A percentile compares a stretch with the other conserved stretches of the same genome.
These are phyloP conservation scores for Dysdera silvatica DNA, from an alignment of 1,140 invertebrate species.

Conservation along the genomic window DNA sequence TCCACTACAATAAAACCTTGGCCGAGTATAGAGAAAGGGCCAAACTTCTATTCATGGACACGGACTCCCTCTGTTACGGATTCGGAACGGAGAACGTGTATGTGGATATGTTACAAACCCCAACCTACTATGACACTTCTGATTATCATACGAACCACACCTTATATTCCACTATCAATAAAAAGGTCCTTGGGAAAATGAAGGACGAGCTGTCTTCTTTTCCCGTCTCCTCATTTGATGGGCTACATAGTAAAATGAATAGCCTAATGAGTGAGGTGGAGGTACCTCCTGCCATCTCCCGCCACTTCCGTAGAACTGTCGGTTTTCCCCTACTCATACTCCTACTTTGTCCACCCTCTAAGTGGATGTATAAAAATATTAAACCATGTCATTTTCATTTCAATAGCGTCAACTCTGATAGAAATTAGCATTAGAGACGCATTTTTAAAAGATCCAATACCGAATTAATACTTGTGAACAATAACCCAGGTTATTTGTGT, in stretches of 20 bases:
- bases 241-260: constrained; percentile 3
- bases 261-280: not conserved
- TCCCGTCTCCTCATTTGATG: not conserved
- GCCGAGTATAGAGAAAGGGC: constrained; percentile 37
- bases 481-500: too few relatives aligned
- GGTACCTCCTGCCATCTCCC: too few relatives aligned
- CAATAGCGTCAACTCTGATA: too few relatives aligned
- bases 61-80: constrained; percentile 43
- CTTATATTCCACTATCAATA: not conserved
- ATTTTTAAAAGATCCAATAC: too few relatives aligned
- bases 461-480: too few relatives aligned
- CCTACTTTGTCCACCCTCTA: too few relatives aligned
- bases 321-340: too few relatives aligned
- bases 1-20: constrained; percentile 38
- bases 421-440: too few relatives aligned
- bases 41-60: constrained; percentile 44
- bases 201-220: constrained; percentile 8
- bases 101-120: constrained; percentile 38
- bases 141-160: not conserved
- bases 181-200: constrained; percentile 10
- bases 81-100: constrained; percentile 44
- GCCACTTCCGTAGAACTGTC: too few relatives aligned
- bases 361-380: too few relatives aligned
- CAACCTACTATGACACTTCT: constrained; percentile 4
- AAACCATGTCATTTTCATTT: too few relatives aligned